These are phyloP conservation scores for Anisognathus igniventris DNA, from an alignment of 2,797 vertebrate species.

Conservation along the genomic window DNA sequence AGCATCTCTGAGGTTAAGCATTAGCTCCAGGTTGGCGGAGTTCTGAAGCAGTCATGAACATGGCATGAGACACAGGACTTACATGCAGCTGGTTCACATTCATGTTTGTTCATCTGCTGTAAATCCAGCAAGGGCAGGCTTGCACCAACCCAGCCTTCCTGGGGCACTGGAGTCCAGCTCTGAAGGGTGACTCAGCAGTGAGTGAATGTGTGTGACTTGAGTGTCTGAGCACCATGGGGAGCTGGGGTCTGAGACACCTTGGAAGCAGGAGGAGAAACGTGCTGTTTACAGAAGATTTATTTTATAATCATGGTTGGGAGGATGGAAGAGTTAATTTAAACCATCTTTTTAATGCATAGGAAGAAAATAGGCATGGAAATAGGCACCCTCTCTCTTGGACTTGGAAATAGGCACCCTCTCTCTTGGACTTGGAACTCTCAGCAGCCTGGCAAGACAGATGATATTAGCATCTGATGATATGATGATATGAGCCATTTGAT, in stretches of 20 bases:
- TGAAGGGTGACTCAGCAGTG: background rate
- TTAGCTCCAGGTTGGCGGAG: background rate
- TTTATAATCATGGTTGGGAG: background rate
- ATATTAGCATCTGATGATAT: background rate
- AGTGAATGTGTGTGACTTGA: background rate
- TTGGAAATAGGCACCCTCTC: background rate
- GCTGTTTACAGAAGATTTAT: background rate
- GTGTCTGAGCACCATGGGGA: background rate
- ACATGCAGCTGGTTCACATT: rapidly evolving
- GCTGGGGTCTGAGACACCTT: background rate
- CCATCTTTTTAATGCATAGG: background rate
- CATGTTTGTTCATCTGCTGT: background rate
- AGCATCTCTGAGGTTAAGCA: background rate
- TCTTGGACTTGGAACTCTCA: background rate
- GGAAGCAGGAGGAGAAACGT: background rate
- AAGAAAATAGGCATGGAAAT: background rate
- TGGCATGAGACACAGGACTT: background rate
- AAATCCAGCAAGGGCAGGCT: background rate
- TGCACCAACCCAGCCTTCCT: background rate
- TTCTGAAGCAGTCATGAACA: background rate
- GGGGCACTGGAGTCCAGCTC: background rate
- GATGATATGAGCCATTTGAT: background rate
- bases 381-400: too few species aligned
- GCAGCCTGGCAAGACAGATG: background rate
- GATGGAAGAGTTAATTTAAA: background rate